Evolutionary conservation across 2,888 invertebrate species (phyloP).

Genomic region (Thymelicus acteon): DNA sequence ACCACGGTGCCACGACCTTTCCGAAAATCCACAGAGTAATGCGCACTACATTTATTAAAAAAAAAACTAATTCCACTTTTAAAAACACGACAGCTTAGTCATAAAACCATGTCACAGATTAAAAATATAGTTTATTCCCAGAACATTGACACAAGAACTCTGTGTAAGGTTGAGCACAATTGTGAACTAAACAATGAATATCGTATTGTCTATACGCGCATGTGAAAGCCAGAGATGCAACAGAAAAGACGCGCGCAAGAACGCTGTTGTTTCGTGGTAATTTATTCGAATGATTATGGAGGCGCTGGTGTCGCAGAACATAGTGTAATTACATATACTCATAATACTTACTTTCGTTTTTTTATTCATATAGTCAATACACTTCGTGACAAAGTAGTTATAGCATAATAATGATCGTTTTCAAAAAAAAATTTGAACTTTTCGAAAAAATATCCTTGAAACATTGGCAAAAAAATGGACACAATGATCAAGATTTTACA

Average conservation of each 20-base stretch:
- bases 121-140: conserved; percentile 23
- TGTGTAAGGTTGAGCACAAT: conserved; percentile 21
- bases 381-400: conserved; percentile 9
- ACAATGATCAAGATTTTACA: too few relatives aligned
- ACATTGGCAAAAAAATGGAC: too few relatives aligned
- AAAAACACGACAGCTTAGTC: background rate
- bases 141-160: conserved; percentile 34
- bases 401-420: background rate
- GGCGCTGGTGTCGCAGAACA: conserved; percentile 57
- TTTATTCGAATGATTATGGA: conserved; percentile 49
- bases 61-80: conserved; percentile 24
- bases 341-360: conserved; percentile 32
- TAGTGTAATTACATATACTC: conserved; percentile 42
- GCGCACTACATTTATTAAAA: conserved; percentile 39
- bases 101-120: conserved; percentile 23
- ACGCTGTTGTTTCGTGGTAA: conserved; percentile 53
- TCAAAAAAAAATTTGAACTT: too few relatives aligned
- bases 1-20: conserved; percentile 50
- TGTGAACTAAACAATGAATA: conserved; percentile 46
- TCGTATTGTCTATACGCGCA: conserved; percentile 52
- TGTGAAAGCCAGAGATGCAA: conserved; percentile 60
- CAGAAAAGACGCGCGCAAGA: conserved; percentile 52
- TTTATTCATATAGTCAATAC: background rate
- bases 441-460: too few relatives aligned
- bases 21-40: conserved; percentile 50